phyloP scores from a whole-genome alignment of 2,113 vertebrate species.

The Lucifuga dentata region DNA sequence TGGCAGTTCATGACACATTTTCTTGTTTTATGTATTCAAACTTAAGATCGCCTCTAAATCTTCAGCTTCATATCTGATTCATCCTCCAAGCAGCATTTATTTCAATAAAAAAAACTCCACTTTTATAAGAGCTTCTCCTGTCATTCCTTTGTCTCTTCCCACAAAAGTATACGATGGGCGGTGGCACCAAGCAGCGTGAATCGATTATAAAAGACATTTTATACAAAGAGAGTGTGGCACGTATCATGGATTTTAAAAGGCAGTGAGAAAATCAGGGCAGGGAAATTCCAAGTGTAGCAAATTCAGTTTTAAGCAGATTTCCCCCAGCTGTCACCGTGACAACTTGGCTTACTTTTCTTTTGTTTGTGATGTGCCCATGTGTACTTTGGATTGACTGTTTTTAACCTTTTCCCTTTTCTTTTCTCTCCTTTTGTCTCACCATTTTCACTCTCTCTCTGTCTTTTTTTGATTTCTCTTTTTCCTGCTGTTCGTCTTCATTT shows the following conservation, averaged over 20 bases:
- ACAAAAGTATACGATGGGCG: constrained; percentile 42
- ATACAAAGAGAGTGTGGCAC: constrained; percentile 43
- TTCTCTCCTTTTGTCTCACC: background rate
- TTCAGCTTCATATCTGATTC: background rate
- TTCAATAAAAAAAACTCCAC: constrained; percentile 21
- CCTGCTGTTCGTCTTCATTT: background rate
- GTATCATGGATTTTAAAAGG: constrained; percentile 64
- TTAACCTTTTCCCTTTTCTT: background rate
- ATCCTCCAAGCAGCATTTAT: constrained; percentile 8
- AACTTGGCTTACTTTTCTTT: constrained; percentile 19
- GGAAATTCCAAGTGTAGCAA: constrained; percentile 46
- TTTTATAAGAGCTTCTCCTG: constrained; percentile 34
- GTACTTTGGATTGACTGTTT: constrained; percentile 47
- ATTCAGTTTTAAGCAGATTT: constrained; percentile 51
- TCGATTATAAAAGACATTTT: constrained; percentile 58
- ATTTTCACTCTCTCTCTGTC: background rate
- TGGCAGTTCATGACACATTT: too few species aligned
- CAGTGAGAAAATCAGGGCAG: constrained; percentile 45
- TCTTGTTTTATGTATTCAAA: too few species aligned
- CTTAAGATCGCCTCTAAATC: background rate
- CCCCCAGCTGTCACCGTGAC: constrained; percentile 42
- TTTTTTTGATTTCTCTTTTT: background rate
- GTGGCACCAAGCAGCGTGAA: constrained; percentile 40
- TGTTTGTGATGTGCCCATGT: constrained; percentile 36
- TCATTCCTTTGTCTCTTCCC: constrained; percentile 45